Evolutionary conservation across 2,888 invertebrate species (phyloP).

Genomic region (Dolichopus griseipennis): DNA sequence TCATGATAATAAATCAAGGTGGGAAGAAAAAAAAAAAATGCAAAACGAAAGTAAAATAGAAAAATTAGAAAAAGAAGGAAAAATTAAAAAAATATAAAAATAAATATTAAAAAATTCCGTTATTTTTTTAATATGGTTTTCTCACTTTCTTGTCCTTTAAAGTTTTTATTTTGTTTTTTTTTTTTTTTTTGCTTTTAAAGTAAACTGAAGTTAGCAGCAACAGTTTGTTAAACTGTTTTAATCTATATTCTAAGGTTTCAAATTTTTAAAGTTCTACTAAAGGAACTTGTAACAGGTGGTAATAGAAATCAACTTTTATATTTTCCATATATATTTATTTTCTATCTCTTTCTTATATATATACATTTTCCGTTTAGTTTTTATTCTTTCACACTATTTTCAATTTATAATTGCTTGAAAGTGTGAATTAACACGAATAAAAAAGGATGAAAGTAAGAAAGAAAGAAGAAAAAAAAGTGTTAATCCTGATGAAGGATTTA

Average conservation of each 20-base stretch:
- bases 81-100: not conserved
- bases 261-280: too few relatives aligned
- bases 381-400: not conserved
- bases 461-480: not conserved
- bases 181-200: too few relatives aligned
- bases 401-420: not conserved
- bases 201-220: not conserved
- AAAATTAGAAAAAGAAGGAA: not conserved
- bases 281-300: too few relatives aligned
- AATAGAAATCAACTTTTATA: too few relatives aligned
- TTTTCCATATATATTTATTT: too few relatives aligned
- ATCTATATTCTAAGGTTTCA: too few relatives aligned
- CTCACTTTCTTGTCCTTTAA: not conserved
- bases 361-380: too few relatives aligned
- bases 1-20: constrained; percentile 6
- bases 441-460: not conserved
- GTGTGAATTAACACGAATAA: not conserved
- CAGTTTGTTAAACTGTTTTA: not conserved
- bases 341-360: too few relatives aligned
- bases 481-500: not conserved
- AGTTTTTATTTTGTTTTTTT: not conserved
- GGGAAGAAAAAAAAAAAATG: not conserved
- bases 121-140: not conserved
- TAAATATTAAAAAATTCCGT: not conserved
- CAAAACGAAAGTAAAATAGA: not conserved